Conservation (phyloP, 2,888 invertebrate species). For the Ametastegia equiseti region DNA sequence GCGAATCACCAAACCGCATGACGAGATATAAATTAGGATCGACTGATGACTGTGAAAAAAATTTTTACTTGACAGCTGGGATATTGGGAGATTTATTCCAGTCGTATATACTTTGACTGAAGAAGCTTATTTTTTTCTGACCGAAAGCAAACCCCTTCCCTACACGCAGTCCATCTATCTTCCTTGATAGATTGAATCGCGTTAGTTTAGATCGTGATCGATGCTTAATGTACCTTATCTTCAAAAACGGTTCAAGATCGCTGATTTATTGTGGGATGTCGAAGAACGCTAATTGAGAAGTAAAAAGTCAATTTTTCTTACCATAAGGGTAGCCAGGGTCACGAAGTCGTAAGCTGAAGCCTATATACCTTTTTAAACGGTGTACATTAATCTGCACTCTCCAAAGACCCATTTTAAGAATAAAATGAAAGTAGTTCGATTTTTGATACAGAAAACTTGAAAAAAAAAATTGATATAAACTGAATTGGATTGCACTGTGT, state of each 20-base stretch:
- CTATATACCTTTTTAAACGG: too few relatives aligned
- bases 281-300: neutral
- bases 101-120: constrained; percentile 3
- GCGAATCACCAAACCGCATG: constrained; percentile 3
- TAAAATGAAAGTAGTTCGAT: too few relatives aligned
- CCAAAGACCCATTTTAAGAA: too few relatives aligned
- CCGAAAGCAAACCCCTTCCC: neutral
- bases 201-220: neutral
- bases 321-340: too few relatives aligned
- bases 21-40: constrained; percentile 7
- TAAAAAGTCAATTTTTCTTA: neutral
- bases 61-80: neutral
- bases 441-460: too few relatives aligned
- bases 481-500: too few relatives aligned
- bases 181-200: neutral
- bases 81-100: neutral
- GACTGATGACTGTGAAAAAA: neutral
- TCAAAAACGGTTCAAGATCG: neutral
- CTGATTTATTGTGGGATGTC: neutral
- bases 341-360: too few relatives aligned
- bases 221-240: neutral
- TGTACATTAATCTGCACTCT: too few relatives aligned
- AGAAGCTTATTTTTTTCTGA: neutral
- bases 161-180: too few relatives aligned
- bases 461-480: too few relatives aligned